phyloP scores from a whole-genome alignment of 2,888 invertebrate genomes.

The Cephalotes varians region DNA sequence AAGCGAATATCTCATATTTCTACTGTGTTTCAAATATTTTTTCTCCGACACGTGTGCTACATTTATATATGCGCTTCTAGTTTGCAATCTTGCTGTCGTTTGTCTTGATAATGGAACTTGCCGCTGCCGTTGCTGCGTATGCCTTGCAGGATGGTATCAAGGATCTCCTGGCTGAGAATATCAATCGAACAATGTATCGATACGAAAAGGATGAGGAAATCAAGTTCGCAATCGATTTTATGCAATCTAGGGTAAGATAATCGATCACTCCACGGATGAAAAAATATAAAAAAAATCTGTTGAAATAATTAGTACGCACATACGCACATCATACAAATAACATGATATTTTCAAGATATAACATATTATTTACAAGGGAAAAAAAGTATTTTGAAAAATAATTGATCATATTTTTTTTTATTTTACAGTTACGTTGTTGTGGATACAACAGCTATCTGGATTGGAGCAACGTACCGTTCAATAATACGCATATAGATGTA shows the following conservation, averaged over 20 bases:
- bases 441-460: slow-evolving; percentile 82
- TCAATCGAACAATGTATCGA: slow-evolving; percentile 86
- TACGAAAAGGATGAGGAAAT: slow-evolving; percentile 84
- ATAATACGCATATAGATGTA: slow-evolving; percentile 79
- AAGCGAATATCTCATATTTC: slow-evolving; percentile 51
- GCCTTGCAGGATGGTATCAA: slow-evolving; percentile 86
- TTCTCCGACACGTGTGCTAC: neutral
- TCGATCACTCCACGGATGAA: neutral
- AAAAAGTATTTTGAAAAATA: neutral
- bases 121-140: slow-evolving; percentile 88
- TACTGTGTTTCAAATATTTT: neutral
- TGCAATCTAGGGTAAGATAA: slow-evolving; percentile 87
- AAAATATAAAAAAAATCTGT: neutral
- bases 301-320: neutral
- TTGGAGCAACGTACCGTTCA: slow-evolving; percentile 87
- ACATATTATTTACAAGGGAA: neutral
- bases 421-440: slow-evolving; percentile 84
- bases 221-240: slow-evolving; percentile 87
- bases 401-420: neutral
- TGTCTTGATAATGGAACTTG: slow-evolving; percentile 88
- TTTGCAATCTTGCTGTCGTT: slow-evolving; percentile 87
- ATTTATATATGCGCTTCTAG: slow-evolving; percentile 77
- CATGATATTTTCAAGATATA: neutral
- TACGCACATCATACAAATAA: neutral
- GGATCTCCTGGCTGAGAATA: slow-evolving; percentile 84